Conservation (phyloP, 2,797 vertebrate genomes). For the Limosa lapponica region DNA sequence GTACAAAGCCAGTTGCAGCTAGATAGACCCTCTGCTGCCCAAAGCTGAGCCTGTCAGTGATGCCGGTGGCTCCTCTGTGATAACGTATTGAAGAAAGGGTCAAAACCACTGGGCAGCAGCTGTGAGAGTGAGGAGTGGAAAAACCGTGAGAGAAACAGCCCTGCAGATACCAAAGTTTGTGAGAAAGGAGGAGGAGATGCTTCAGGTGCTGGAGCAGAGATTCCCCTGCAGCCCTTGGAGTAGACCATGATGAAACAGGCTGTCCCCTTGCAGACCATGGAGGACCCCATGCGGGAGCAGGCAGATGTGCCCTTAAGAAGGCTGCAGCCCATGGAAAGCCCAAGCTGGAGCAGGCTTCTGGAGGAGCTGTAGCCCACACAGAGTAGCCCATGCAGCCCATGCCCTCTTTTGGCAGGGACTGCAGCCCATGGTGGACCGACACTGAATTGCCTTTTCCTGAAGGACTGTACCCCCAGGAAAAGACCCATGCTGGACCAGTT, state of each 20-base stretch:
- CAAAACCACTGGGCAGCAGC: accelerated
- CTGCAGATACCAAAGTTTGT: neutral
- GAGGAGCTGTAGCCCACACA: neutral
- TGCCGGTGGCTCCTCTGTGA: neutral
- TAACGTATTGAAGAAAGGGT: neutral
- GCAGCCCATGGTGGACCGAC: neutral
- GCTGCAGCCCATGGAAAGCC: neutral
- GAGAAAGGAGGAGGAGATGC: neutral
- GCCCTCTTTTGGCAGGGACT: neutral
- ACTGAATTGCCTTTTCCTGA: neutral
- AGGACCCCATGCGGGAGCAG: neutral
- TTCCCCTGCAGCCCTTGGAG: neutral
- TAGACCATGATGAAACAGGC: neutral
- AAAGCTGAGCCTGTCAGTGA: accelerated
- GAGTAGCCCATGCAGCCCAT: neutral
- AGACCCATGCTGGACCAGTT: neutral
- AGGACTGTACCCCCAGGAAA: neutral
- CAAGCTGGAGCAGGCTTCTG: neutral
- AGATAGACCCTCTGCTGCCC: neutral
- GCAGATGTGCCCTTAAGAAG: neutral
- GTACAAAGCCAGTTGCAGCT: neutral
- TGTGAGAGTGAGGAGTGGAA: neutral
- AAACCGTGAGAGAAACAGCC: neutral
- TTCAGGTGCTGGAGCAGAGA: neutral
- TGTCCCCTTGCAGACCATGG: neutral